phyloP scores from a whole-genome alignment of 2,113 vertebrate genomes.

The Arvicanthis niloticus region DNA sequence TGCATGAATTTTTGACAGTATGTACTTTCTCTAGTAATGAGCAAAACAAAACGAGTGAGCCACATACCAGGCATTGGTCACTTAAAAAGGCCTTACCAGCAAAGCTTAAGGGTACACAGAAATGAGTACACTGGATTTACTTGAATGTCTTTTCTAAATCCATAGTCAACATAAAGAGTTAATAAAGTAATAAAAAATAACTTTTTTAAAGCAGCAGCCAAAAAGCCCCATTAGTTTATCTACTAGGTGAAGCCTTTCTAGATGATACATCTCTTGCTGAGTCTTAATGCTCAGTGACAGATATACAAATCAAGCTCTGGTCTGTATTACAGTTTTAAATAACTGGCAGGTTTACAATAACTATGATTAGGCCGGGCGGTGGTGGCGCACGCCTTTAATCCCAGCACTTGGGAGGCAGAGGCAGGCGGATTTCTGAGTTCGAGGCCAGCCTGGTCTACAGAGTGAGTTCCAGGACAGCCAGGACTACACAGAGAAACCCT shows the following conservation, averaged over 20 bases:
- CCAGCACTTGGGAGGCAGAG: too few relatives aligned
- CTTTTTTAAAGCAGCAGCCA: conserved; percentile 18
- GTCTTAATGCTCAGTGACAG: conserved; percentile 68
- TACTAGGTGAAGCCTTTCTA: conserved; percentile 71
- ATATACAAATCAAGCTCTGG: conserved; percentile 61
- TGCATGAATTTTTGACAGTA: fast-evolving
- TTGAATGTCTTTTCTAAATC: conserved; percentile 66
- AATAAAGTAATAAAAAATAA: conserved; percentile 57
- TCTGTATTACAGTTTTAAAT: conserved; percentile 77
- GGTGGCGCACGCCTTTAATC: too few relatives aligned
- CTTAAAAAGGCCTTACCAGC: neutral
- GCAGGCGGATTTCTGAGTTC: too few relatives aligned
- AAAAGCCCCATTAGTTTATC: conserved; percentile 63
- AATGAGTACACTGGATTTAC: conserved; percentile 27
- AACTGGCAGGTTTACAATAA: neutral
- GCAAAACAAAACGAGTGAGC: neutral
- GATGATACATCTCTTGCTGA: conserved; percentile 22
- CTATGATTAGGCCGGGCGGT: conserved; percentile 71
- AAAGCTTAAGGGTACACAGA: conserved; percentile 56
- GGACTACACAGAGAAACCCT: too few relatives aligned
- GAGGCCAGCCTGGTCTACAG: too few relatives aligned
- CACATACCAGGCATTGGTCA: neutral
- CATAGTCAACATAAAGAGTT: conserved; percentile 59
- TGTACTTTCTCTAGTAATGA: neutral
- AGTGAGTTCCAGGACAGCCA: too few relatives aligned